Evolutionary conservation across 2,888 invertebrate genomes (phyloP).

Genomic region (Operophtera brumata): DNA sequence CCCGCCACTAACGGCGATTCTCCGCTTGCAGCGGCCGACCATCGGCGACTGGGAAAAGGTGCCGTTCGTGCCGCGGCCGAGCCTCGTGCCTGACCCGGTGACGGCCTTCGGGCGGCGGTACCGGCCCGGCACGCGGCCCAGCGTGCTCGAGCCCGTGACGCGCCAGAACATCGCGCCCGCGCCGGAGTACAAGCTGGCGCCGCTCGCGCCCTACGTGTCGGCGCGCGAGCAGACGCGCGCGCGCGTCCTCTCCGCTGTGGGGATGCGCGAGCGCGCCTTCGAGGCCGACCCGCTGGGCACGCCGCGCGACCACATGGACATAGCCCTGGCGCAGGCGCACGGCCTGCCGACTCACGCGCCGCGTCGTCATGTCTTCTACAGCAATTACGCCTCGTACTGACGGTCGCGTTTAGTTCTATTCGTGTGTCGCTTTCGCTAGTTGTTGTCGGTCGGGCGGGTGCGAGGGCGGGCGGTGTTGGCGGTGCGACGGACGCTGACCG

Average conservation of each 20-base stretch:
- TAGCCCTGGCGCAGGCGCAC: slow-evolving; percentile 83
- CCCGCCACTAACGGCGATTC: slow-evolving; percentile 77
- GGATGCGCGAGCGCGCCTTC: slow-evolving; percentile 79
- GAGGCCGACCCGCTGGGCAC: slow-evolving; percentile 82
- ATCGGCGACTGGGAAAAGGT: slow-evolving; percentile 93
- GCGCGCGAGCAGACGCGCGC: slow-evolving; percentile 84
- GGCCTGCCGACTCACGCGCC: slow-evolving; percentile 73
- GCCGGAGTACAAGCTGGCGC: slow-evolving; percentile 80
- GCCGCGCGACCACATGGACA: slow-evolving; percentile 83
- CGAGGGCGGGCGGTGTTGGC: slow-evolving; percentile 54
- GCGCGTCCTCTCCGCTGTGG: slow-evolving; percentile 81
- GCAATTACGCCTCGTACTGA: slow-evolving; percentile 77
- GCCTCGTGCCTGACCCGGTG: slow-evolving; percentile 90
- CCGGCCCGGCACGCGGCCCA: slow-evolving; percentile 69
- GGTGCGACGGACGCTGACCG: slow-evolving; percentile 55
- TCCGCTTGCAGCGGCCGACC: slow-evolving; percentile 86
- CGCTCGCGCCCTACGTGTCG: slow-evolving; percentile 85
- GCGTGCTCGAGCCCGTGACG: slow-evolving; percentile 78
- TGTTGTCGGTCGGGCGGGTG: slow-evolving; percentile 54
- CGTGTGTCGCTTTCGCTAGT: slow-evolving; percentile 76
- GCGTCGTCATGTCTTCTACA: slow-evolving; percentile 77
- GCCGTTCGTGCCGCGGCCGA: slow-evolving; percentile 92
- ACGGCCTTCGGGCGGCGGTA: slow-evolving; percentile 89
- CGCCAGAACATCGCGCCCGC: slow-evolving; percentile 83
- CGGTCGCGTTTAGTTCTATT: slow-evolving; percentile 40